These are phyloP conservation scores for Apodemus agrarius DNA, from an alignment of 2,797 vertebrate genomes.

Conservation along the genomic window DNA sequence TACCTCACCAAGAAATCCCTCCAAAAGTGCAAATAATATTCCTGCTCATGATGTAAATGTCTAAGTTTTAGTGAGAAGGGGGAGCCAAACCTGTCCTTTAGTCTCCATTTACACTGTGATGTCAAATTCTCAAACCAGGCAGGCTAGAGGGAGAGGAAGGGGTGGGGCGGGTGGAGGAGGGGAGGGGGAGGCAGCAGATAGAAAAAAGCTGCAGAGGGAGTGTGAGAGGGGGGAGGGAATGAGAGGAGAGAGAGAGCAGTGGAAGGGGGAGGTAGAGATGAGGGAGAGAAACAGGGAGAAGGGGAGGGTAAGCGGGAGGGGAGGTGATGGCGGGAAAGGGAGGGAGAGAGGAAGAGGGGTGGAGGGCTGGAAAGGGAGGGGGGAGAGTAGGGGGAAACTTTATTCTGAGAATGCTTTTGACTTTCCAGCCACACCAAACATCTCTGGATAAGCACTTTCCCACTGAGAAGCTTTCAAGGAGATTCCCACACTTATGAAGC, in stretches of 20 bases:
- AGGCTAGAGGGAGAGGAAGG: too few relatives aligned
- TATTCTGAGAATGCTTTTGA: neutral
- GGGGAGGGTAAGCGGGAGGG: neutral
- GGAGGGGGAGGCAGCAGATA: neutral
- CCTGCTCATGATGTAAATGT: neutral
- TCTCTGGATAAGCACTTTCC: conserved; percentile 3
- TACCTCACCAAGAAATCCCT: conserved; percentile 9
- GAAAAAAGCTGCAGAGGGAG: too few relatives aligned
- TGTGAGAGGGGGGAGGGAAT: neutral
- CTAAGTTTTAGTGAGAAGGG: neutral
- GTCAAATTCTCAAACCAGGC: neutral
- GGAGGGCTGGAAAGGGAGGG: neutral
- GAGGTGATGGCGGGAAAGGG: too few relatives aligned
- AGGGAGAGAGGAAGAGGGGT: neutral
- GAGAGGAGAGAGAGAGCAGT: neutral
- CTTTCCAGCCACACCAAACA: conserved; percentile 3
- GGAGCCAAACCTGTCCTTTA: neutral
- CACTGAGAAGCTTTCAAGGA: conserved; percentile 28
- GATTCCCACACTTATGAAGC: neutral
- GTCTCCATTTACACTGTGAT: neutral
- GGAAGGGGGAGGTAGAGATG: neutral
- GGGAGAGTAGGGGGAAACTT: neutral
- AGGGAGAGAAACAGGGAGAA: neutral
- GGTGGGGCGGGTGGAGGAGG: accelerated
- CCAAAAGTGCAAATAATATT: neutral